phyloP scores from a whole-genome alignment of 1,140 invertebrate genomes.

The Drosophila punjabiensis region DNA sequence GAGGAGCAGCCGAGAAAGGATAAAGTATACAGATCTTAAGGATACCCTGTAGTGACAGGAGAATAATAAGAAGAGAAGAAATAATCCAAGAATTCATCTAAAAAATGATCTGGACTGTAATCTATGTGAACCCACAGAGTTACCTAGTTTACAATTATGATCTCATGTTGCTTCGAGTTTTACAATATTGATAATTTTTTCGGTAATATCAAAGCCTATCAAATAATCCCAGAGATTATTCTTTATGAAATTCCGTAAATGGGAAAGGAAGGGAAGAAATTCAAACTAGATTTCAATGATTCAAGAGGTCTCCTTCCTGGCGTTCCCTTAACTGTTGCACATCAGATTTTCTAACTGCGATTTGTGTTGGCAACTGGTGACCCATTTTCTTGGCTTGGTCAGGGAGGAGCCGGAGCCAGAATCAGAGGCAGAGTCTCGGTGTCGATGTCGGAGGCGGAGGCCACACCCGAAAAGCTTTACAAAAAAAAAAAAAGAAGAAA shows the following conservation, averaged over 20 bases:
- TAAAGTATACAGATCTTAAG: background rate
- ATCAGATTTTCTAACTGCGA: background rate
- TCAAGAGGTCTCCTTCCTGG: background rate
- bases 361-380: slow-evolving; percentile 67
- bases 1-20: slow-evolving; percentile 6
- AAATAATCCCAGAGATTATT: slow-evolving; percentile 2
- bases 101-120: background rate
- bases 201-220: background rate
- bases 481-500: background rate
- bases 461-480: slow-evolving; percentile 35
- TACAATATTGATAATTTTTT: slow-evolving; percentile 9
- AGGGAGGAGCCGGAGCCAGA: background rate
- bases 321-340: slow-evolving; percentile 17
- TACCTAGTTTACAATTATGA: slow-evolving; percentile 11
- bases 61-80: background rate
- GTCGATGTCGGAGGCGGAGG: slow-evolving; percentile 6
- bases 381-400: slow-evolving; percentile 44
- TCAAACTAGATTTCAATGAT: background rate
- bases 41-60: background rate
- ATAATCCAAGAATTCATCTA: background rate
- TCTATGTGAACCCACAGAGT: too few relatives aligned
- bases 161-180: slow-evolving; percentile 1
- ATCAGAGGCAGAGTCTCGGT: background rate
- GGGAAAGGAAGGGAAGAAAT: background rate
- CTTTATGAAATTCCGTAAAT: background rate